Conservation (phyloP, 2,888 invertebrate species). For the Dichetophora obliterata region DNA sequence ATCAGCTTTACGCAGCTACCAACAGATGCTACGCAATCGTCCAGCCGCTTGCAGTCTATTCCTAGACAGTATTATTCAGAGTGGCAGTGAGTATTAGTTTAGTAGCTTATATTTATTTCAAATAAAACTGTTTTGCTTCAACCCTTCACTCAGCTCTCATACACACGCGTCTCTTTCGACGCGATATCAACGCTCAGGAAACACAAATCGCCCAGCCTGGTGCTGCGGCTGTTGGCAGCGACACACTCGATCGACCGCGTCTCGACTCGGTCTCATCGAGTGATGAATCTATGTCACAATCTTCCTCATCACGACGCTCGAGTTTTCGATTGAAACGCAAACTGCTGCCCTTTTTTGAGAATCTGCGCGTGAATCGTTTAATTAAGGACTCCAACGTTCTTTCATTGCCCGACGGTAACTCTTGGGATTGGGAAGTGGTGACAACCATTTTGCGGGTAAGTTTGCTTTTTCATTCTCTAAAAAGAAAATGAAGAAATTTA, state of each 20-base stretch:
- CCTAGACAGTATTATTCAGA: constrained; percentile 82
- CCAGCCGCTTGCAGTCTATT: constrained; percentile 87
- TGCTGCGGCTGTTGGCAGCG: constrained; percentile 31
- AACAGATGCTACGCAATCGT: constrained; percentile 83
- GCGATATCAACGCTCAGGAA: constrained; percentile 67
- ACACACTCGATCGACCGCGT: constrained; percentile 66
- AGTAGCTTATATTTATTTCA: not conserved
- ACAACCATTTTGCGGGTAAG: constrained; percentile 82
- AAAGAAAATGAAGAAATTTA: not conserved
- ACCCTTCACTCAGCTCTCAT: constrained; percentile 58
- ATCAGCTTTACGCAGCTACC: constrained; percentile 82
- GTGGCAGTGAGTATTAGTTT: constrained; percentile 65
- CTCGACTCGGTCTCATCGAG: constrained; percentile 71
- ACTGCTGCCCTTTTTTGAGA: constrained; percentile 73
- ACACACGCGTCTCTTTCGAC: constrained; percentile 67
- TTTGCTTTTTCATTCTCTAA: not conserved
- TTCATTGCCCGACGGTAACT: constrained; percentile 81
- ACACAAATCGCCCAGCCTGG: constrained; percentile 39
- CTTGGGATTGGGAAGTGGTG: constrained; percentile 96
- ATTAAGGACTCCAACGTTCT: constrained; percentile 88
- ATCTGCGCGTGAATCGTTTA: constrained; percentile 75
- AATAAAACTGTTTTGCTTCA: not conserved
- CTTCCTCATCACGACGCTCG: constrained; percentile 62
- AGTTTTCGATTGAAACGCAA: constrained; percentile 66
- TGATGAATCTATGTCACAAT: constrained; percentile 64